phyloP scores from a whole-genome alignment of 2,797 vertebrate genomes.

The Yasuhikotakia modesta region DNA sequence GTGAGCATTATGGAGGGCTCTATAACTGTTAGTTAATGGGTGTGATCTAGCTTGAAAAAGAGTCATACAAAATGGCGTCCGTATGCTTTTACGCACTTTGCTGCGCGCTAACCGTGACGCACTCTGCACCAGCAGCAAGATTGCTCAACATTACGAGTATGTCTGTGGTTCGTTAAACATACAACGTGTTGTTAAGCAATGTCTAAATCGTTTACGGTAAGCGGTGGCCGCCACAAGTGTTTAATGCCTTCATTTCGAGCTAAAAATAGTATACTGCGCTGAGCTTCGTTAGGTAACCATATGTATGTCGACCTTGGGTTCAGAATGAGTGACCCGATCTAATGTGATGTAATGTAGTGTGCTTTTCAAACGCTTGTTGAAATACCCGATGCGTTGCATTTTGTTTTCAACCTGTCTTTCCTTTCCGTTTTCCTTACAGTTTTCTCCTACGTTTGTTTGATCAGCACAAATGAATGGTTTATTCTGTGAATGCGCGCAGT shows the following conservation, averaged over 20 bases:
- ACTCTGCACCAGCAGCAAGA: conserved; percentile 73
- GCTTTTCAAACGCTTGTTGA: background rate
- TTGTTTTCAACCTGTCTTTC: background rate
- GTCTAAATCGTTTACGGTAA: background rate
- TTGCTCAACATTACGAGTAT: background rate
- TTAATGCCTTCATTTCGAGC: background rate
- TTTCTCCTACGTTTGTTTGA: background rate
- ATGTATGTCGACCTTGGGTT: conserved; percentile 25
- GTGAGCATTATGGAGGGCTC: background rate
- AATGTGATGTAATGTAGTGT: background rate
- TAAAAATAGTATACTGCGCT: background rate
- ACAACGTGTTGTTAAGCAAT: background rate
- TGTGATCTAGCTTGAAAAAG: conserved; percentile 39
- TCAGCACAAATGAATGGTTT: background rate
- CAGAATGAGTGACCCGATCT: background rate
- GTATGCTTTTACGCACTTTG: conserved; percentile 68
- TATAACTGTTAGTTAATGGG: conserved; percentile 23
- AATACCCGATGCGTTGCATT: background rate
- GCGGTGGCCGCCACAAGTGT: background rate
- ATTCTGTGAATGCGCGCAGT: background rate
- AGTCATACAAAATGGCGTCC: conserved; percentile 82
- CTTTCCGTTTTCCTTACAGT: background rate
- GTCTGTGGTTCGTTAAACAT: background rate
- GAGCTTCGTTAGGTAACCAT: background rate
- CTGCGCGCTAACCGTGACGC: conserved; percentile 75